Conservation (phyloP, 92 coral and sea anemone species). For the Siderastrea radians region DNA sequence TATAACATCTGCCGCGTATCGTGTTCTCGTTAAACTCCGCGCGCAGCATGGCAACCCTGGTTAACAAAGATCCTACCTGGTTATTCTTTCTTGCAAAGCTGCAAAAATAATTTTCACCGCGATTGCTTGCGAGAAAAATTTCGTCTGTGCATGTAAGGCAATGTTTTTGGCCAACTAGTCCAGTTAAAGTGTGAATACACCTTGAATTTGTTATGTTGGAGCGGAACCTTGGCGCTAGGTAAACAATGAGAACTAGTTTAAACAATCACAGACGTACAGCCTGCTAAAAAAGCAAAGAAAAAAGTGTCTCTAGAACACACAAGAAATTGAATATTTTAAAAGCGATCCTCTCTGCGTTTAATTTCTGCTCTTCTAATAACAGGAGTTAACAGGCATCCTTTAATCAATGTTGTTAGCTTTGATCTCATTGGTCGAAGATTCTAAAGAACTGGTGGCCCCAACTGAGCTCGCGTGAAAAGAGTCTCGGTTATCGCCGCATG, state of each 20-base stretch:
- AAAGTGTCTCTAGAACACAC: conserved; percentile 5
- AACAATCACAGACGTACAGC: conserved; percentile 43
- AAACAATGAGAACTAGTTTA: conserved; percentile 42
- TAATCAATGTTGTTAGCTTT: background rate
- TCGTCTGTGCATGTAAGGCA: background rate
- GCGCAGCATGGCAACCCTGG: background rate
- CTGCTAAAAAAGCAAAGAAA: conserved; percentile 38
- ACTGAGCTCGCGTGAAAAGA: background rate
- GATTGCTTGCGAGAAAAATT: background rate
- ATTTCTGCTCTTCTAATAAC: conserved; percentile 2
- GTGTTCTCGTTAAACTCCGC: background rate
- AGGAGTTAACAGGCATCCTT: background rate
- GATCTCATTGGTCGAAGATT: conserved; percentile 17
- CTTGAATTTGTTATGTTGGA: conserved; percentile 21
- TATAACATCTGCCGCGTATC: background rate
- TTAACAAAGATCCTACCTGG: conserved; percentile 22
- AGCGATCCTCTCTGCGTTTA: background rate
- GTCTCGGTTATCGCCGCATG: conserved; percentile 11
- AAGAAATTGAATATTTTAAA: conserved; percentile 9
- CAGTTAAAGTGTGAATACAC: conserved; percentile 8
- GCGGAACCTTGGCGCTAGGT: conserved; percentile 29
- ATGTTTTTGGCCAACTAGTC: conserved; percentile 4
- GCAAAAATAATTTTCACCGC: background rate
- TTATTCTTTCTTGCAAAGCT: background rate
- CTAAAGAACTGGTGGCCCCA: background rate